Conservation (phyloP, 2,888 invertebrate species). For the Clusia tigrina region DNA sequence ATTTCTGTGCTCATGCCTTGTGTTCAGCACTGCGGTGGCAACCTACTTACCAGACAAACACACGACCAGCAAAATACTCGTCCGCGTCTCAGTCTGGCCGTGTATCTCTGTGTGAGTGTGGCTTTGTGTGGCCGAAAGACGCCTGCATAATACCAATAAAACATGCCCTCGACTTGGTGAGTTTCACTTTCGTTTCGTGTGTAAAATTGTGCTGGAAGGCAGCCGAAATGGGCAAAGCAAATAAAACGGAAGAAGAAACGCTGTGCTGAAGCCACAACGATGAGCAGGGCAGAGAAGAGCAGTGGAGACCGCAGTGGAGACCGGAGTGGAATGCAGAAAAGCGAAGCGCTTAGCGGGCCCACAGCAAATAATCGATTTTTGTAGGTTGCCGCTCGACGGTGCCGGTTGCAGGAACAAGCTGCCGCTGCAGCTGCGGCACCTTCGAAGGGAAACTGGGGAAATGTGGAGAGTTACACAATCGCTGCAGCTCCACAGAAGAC, state of each 20-base stretch:
- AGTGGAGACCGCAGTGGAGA: too few relatives aligned
- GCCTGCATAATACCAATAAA: slow-evolving; percentile 1
- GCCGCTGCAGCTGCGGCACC: background rate
- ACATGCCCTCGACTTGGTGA: background rate
- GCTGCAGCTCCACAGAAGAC: too few relatives aligned
- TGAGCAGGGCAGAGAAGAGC: too few relatives aligned
- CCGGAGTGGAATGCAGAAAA: background rate
- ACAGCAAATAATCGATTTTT: background rate
- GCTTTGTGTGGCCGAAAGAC: too few relatives aligned
- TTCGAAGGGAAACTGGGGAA: too few relatives aligned
- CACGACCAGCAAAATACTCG: background rate
- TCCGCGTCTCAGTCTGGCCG: too few relatives aligned
- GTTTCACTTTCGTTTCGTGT: slow-evolving; percentile 20
- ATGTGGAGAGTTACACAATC: too few relatives aligned
- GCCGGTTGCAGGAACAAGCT: background rate
- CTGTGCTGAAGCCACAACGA: background rate
- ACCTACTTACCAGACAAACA: background rate
- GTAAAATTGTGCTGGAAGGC: background rate
- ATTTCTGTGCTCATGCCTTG: background rate
- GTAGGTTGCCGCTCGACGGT: background rate
- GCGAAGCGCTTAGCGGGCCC: background rate
- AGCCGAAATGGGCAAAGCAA: background rate
- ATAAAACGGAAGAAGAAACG: slow-evolving; percentile 7
- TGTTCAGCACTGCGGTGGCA: slow-evolving; percentile 1
- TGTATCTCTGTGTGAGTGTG: too few relatives aligned